Conservation (phyloP, 2,888 invertebrate genomes). For the Scaeva pyrastri region DNA sequence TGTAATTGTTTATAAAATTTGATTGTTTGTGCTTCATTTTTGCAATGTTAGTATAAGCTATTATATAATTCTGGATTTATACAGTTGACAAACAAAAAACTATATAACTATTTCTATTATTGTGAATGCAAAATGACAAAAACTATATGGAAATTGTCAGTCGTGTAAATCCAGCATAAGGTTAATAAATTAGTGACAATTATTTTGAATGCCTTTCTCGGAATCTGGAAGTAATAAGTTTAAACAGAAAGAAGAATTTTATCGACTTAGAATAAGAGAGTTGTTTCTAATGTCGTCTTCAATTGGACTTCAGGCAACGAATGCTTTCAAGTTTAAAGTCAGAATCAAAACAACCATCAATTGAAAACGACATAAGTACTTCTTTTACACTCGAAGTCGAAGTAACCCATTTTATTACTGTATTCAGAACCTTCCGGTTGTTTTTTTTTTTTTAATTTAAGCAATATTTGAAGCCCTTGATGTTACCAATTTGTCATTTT, state of each 20-base stretch:
- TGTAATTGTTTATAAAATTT: slow-evolving; percentile 36
- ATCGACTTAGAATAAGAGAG: too few species aligned
- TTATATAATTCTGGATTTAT: not conserved
- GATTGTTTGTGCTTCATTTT: slow-evolving; percentile 69
- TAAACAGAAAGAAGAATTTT: not conserved
- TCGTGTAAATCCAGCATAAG: not conserved
- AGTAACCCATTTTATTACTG: too few species aligned
- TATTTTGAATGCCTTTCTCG: slow-evolving; percentile 28
- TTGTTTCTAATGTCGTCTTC: too few species aligned
- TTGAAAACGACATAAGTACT: too few species aligned
- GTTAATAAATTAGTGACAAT: slow-evolving; percentile 35
- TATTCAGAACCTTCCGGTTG: too few species aligned
- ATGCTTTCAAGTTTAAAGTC: too few species aligned
- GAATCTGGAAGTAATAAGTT: slow-evolving; percentile 28
- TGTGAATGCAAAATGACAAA: not conserved
- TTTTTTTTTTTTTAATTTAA: too few species aligned
- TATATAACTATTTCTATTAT: not conserved
- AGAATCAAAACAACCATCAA: too few species aligned
- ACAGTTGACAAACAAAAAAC: not conserved
- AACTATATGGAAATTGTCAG: not conserved
- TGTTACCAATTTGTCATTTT: too few species aligned
- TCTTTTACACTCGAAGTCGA: too few species aligned
- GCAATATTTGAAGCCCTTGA: too few species aligned
- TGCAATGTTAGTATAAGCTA: slow-evolving; percentile 39
- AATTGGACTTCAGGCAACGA: too few species aligned